A percentile compares a stretch with the other conserved stretches of the same genome.
Evolutionary conservation across 2,113 vertebrate genomes (phyloP).

Genomic region (Spermophilus dauricus): DNA sequence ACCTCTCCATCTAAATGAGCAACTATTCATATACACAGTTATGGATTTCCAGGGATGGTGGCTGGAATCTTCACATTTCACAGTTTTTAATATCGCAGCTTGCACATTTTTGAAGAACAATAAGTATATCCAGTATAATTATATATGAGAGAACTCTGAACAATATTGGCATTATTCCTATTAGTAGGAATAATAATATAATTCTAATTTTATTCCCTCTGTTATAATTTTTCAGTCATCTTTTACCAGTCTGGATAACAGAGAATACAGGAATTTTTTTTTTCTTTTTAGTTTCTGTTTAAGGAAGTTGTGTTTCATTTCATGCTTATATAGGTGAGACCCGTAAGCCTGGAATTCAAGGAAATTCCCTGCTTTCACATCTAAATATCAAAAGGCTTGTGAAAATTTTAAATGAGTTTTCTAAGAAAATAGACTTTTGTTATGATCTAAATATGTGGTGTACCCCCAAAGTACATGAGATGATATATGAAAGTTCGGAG

Average conservation of each 20-base stretch:
- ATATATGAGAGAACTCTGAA: background rate
- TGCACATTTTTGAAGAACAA: background rate
- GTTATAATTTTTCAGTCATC: background rate
- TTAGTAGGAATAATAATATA: no score
- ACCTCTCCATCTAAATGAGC: background rate
- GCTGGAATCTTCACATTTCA: background rate
- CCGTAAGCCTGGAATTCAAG: constrained; percentile 17
- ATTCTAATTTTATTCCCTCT: no score
- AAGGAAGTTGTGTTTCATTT: constrained; percentile 1
- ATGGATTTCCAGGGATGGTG: background rate
- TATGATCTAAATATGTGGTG: no score
- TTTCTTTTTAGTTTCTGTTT: background rate
- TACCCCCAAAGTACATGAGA: no score
- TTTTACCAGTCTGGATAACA: constrained; percentile 8
- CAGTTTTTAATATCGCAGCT: background rate
- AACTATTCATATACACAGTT: background rate
- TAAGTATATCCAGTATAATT: background rate
- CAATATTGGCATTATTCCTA: background rate
- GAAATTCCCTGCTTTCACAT: background rate
- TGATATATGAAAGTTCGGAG: no score
- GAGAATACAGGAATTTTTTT: background rate
- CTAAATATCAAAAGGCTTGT: background rate
- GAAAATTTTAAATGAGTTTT: constrained; percentile 21
- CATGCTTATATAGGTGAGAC: background rate
- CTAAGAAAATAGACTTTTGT: background rate